Percentiles rank a stretch among this genome's conserved stretches.
Evolutionary conservation across 2,888 invertebrate species (phyloP).

Genomic region (Gnatocerus cornutus): DNA sequence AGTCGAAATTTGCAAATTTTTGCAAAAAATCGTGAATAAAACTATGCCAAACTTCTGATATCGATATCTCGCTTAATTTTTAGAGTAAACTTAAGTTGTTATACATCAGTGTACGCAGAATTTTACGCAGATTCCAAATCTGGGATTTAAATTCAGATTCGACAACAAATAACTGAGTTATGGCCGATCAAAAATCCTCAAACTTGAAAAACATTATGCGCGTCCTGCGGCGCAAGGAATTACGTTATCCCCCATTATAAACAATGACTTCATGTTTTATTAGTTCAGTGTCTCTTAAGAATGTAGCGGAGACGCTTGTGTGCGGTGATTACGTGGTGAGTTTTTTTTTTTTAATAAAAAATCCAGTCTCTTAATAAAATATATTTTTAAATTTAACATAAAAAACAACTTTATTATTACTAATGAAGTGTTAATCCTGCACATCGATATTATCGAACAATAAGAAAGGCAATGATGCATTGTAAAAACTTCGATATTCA

Average conservation of each 20-base stretch:
- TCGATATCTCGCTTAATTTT: too few species aligned
- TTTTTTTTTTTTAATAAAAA: too few species aligned
- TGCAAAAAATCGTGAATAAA: too few species aligned
- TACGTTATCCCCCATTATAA: slow-evolving; percentile 1
- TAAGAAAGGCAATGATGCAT: slow-evolving; percentile 35
- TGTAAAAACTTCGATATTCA: slow-evolving; percentile 53
- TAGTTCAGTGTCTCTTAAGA: not conserved
- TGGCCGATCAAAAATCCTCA: too few species aligned
- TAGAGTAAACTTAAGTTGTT: too few species aligned
- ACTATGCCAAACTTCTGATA: too few species aligned
- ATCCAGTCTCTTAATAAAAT: slow-evolving; percentile 62
- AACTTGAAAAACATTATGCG: not conserved
- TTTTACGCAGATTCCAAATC: too few species aligned
- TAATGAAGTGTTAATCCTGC: slow-evolving; percentile 36
- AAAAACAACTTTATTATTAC: slow-evolving; percentile 59
- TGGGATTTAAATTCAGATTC: too few species aligned
- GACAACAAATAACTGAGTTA: too few species aligned
- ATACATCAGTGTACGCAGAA: too few species aligned
- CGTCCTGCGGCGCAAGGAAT: not conserved
- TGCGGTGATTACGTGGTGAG: not conserved
- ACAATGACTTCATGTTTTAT: not conserved
- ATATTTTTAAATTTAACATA: slow-evolving; percentile 70
- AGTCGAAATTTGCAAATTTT: too few species aligned
- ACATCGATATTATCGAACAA: slow-evolving; percentile 35
- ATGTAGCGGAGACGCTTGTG: too few species aligned